Conservation (phyloP, 2,888 invertebrate genomes). For the Saturnia pavonia region DNA sequence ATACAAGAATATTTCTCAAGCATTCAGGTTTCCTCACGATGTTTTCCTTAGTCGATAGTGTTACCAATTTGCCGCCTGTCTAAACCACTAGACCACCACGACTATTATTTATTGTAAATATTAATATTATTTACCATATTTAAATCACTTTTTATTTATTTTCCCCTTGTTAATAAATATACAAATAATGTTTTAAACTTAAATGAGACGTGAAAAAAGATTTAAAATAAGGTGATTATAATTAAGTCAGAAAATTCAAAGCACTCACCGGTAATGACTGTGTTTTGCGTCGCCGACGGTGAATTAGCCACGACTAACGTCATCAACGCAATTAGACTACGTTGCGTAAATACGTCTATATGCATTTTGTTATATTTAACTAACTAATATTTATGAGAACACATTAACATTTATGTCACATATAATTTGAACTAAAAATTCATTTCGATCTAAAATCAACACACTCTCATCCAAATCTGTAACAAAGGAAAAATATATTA, state of each 20-base stretch:
- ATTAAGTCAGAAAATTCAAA: slow-evolving; percentile 15
- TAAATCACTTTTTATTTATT: too few species aligned
- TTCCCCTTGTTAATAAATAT: background rate
- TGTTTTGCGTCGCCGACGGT: slow-evolving; percentile 68
- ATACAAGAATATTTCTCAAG: too few species aligned
- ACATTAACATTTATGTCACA: slow-evolving; percentile 29
- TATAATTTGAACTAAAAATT: slow-evolving; percentile 43
- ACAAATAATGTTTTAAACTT: background rate
- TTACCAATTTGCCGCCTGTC: too few species aligned
- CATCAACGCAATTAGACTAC: slow-evolving; percentile 59
- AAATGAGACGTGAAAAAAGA: too few species aligned
- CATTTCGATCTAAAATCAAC: slow-evolving; percentile 29
- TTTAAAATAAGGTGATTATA: background rate
- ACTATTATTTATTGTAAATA: too few species aligned
- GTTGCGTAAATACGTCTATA: slow-evolving; percentile 55
- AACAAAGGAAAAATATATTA: slow-evolving; percentile 48
- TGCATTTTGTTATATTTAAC: slow-evolving; percentile 60
- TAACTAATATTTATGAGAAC: slow-evolving; percentile 37
- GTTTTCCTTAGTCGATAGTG: too few species aligned
- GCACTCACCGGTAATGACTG: slow-evolving; percentile 59
- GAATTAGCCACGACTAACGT: slow-evolving; percentile 59
- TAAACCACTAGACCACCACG: too few species aligned
- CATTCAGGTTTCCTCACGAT: too few species aligned
- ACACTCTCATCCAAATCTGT: slow-evolving; percentile 56
- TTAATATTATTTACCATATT: too few species aligned